Evolutionary conservation across 37 sponge, comb jelly and placozoan genomes (phyloP).

Genomic region (Corticium candelabrum): DNA sequence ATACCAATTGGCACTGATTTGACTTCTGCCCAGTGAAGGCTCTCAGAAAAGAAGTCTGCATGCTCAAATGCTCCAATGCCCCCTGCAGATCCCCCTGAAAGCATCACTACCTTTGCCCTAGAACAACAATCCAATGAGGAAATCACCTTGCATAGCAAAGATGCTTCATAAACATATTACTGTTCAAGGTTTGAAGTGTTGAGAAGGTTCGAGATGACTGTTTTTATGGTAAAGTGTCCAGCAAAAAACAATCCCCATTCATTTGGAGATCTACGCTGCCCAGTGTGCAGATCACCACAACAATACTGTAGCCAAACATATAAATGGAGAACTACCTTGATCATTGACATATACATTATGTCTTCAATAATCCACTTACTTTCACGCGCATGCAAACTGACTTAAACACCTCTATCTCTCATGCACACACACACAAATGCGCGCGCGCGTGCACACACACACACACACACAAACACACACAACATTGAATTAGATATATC

Average conservation of each 20-base stretch:
- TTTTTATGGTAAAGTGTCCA: constrained; percentile 3
- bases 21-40: neutral
- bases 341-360: too few relatives aligned
- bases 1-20: neutral
- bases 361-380: too few relatives aligned
- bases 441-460: too few relatives aligned
- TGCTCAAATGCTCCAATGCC: constrained; percentile 12
- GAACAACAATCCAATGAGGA: neutral
- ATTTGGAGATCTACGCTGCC: neutral
- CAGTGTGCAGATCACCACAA: constrained; percentile 1
- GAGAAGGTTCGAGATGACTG: neutral
- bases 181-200: neutral
- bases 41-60: neutral
- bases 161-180: neutral
- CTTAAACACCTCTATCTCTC: too few relatives aligned
- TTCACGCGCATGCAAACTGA: too few relatives aligned
- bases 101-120: neutral
- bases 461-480: too few relatives aligned
- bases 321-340: neutral
- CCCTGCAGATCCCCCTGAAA: neutral
- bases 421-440: too few relatives aligned
- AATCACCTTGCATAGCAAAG: too few relatives aligned
- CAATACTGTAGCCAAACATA: neutral
- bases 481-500: too few relatives aligned
- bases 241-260: neutral